Evolutionary conservation across 2,113 vertebrate species (phyloP).

Genomic region (Prunella himalayana): DNA sequence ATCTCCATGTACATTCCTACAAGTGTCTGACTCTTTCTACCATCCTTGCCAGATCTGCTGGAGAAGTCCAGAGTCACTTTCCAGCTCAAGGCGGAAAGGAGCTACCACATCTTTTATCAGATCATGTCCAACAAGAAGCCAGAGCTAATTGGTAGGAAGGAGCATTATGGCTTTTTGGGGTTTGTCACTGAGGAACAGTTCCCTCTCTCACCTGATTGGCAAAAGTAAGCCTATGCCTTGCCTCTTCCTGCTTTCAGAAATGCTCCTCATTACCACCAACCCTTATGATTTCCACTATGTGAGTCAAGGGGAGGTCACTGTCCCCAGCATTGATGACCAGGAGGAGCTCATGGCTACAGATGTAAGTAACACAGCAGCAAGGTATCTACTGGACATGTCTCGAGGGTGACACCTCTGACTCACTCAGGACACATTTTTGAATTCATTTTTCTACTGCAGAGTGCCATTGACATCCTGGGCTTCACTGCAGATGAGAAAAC

Average conservation of each 20-base stretch:
- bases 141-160: no score
- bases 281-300: neutral
- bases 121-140: no score
- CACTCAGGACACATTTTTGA: neutral
- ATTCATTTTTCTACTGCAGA: constrained; percentile 16
- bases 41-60: no score
- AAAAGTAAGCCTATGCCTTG: neutral
- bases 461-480: constrained; percentile 76
- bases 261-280: neutral
- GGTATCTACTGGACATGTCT: neutral
- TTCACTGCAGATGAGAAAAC: neutral
- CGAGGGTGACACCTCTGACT: neutral
- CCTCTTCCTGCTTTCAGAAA: neutral
- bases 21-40: neutral
- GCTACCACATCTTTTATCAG: no score
- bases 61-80: neutral
- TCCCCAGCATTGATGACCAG: neutral
- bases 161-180: neutral
- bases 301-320: neutral
- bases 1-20: neutral
- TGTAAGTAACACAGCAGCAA: neutral
- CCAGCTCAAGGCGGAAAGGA: no score
- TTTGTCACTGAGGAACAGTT: neutral
- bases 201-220: neutral
- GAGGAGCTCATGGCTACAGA: neutral